Conservation (phyloP, 2,797 vertebrate species). For the Anguilla anguilla region DNA sequence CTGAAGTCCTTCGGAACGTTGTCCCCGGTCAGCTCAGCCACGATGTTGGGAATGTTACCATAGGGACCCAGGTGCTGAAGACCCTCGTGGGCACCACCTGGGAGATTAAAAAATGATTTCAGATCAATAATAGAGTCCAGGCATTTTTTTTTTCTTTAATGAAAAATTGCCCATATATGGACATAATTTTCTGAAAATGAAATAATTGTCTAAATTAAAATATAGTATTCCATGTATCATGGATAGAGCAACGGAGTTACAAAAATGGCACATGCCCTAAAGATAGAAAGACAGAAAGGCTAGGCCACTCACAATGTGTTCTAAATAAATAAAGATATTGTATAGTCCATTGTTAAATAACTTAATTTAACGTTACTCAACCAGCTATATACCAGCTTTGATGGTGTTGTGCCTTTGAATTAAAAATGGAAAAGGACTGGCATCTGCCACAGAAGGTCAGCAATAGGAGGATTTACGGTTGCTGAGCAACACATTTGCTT, state of each 20-base stretch:
- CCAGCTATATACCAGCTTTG: neutral
- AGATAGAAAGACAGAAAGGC: neutral
- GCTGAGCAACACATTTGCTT: slow-evolving; percentile 2
- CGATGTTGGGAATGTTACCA: slow-evolving; percentile 98
- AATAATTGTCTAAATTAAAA: neutral
- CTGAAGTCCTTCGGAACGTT: slow-evolving; percentile 94
- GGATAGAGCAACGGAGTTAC: neutral
- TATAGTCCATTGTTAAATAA: neutral
- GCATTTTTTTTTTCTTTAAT: neutral
- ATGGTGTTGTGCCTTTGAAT: neutral
- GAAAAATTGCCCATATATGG: neutral
- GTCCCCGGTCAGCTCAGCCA: slow-evolving; percentile 95
- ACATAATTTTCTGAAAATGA: neutral
- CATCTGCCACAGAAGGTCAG: neutral
- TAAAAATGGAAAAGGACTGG: neutral
- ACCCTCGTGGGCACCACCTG: slow-evolving; percentile 96
- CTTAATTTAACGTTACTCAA: neutral
- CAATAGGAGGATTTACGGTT: neutral
- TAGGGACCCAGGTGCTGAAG: slow-evolving; percentile 96
- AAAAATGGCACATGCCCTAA: neutral
- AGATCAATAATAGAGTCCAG: neutral
- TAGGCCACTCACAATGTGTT: neutral
- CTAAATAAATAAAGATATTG: neutral
- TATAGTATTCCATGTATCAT: neutral
- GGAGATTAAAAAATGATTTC: slow-evolving; percentile 43